Conservation (phyloP, 2,113 vertebrate species). For the Pandion haliaetus region DNA sequence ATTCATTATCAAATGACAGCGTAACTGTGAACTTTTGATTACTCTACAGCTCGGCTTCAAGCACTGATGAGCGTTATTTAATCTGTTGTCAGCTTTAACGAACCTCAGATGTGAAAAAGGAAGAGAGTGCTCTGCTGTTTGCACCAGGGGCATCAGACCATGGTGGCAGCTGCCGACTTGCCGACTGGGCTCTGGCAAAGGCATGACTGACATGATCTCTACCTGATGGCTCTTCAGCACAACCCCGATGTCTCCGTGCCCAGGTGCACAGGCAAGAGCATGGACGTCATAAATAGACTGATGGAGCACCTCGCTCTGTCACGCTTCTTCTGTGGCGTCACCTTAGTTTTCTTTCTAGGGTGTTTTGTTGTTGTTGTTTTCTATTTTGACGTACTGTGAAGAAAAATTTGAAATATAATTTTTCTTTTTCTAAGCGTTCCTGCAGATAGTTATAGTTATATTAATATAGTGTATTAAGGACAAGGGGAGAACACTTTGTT, state of each 20-base stretch:
- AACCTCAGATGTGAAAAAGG: not conserved
- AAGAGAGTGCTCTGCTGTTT: not conserved
- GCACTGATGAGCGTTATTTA: constrained; percentile 11
- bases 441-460: not conserved
- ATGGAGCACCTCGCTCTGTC: not conserved
- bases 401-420: not conserved
- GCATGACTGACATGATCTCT: not conserved
- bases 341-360: not conserved
- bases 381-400: not conserved
- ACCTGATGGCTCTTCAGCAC: not conserved
- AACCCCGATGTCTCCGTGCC: not conserved
- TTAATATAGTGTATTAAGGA: not conserved
- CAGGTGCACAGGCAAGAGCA: not conserved
- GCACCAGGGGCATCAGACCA: not conserved
- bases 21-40: constrained; percentile 33
- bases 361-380: not conserved
- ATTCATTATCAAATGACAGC: not conserved
- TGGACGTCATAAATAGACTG: not conserved
- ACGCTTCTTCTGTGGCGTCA: not conserved
- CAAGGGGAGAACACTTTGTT: not conserved
- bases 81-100: constrained; percentile 39
- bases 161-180: not conserved
- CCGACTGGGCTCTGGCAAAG: not conserved
- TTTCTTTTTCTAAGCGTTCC: not conserved
- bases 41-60: not conserved